Base-by-base conservation (phyloP, 1,140 invertebrate genomes). In the Arion vulgaris region DNA sequence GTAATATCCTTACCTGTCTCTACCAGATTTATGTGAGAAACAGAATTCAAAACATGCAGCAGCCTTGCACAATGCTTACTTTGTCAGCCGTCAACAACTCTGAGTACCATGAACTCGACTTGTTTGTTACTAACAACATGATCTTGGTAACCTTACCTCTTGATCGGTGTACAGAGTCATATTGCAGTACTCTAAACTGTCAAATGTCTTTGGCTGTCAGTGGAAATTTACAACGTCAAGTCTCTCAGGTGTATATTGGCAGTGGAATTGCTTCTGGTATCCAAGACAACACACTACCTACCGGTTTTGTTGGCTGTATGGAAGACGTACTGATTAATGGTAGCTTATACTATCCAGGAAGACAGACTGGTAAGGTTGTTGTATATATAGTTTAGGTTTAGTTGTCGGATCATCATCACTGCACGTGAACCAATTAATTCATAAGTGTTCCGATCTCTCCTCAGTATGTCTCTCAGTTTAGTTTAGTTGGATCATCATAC, bases 311-410 rank as follows among this genome's bases (percentile, higher is more conserved):
- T 28, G 97, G 97, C 4, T 99, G 98, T 91, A 95, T 97, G 91
- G 95, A 98, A 91, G 97, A 99, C 91, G 95, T 98, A 15, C 94
- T 95, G 38, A 95, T 98, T 39, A 97, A 98, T 91, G 95, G 95
- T 7, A 94, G 95, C 90, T 96, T 96, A 95, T 94, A 96, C 81
- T 84, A 91, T 66, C 91, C 90, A 13, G 83, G 85, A 36, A 75
- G 83, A 23, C 34, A 57, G 26, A 17, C 38, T 49, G 81, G 81
- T 38, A 62, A 19, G 72, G 68, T 19, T 62, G 13, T 62, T 62
- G 7, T 15, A n/a, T n/a, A n/a, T n/a, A n/a, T n/a, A n/a, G n/a
- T n/a, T n/a, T n/a, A n/a, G n/a, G n/a, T n/a, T 68, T 9, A 28
- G 9, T 68, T 68, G n/a, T n/a, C n/a, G n/a, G n/a, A n/a, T n/a